Evolutionary conservation across 2,888 invertebrate genomes (phyloP).

Genomic region (Aromia moschata): DNA sequence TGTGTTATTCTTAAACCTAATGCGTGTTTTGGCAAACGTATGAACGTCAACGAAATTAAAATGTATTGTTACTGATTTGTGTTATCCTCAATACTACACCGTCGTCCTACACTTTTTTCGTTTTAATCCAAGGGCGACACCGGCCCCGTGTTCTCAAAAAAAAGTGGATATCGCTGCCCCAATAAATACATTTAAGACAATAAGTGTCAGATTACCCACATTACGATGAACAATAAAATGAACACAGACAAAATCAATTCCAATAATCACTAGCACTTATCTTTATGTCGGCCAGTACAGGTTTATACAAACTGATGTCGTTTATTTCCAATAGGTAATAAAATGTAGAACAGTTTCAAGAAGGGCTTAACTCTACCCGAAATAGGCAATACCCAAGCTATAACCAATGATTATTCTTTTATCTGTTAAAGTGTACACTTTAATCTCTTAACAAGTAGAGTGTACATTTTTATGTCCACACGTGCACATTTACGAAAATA

Average conservation of each 20-base stretch:
- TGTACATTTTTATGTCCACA: no score
- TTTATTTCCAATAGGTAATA: slow-evolving; percentile 23
- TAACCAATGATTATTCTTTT: no score
- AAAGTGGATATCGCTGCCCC: slow-evolving; percentile 5
- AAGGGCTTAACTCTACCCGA: no score
- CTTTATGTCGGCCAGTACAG: slow-evolving; percentile 13
- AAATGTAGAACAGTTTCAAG: slow-evolving; percentile 14
- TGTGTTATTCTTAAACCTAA: not conserved
- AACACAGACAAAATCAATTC: slow-evolving; percentile 15
- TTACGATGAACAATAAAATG: slow-evolving; percentile 14
- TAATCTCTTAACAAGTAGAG: no score
- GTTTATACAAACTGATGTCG: slow-evolving; percentile 7
- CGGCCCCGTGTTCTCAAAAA: not conserved
- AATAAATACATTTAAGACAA: slow-evolving; percentile 14
- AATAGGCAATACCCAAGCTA: no score
- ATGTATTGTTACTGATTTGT: not conserved
- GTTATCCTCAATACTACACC: not conserved
- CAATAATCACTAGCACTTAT: slow-evolving; percentile 8
- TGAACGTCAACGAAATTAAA: not conserved
- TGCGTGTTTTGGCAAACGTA: not conserved
- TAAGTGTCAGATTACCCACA: slow-evolving; percentile 19
- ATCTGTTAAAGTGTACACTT: no score
- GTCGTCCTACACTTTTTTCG: not conserved
- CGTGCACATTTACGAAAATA: no score
- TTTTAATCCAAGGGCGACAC: not conserved